Evolutionary conservation across 2,888 invertebrate genomes (phyloP).

Genomic region (Neoaliturus tenellus): DNA sequence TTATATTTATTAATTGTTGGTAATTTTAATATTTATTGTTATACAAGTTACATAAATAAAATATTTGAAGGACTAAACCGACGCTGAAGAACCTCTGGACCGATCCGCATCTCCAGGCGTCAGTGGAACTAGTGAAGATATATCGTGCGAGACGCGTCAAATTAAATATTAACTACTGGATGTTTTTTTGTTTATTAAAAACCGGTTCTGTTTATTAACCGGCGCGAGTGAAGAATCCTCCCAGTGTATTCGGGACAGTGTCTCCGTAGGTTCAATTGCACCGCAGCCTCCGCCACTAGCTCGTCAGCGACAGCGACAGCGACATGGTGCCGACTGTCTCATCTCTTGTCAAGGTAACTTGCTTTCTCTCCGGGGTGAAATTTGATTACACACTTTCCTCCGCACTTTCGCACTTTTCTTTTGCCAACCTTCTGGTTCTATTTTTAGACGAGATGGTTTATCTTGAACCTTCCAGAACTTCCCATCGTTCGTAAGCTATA

Average conservation of each 20-base stretch:
- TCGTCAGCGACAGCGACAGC: neutral
- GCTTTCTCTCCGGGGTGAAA: neutral
- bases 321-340: neutral
- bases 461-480: neutral
- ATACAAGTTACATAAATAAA: too few relatives aligned
- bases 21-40: neutral
- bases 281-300: neutral
- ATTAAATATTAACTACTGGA: neutral
- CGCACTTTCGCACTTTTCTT: neutral
- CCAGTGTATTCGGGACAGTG: neutral
- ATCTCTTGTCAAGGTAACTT: slow-evolving; percentile 9
- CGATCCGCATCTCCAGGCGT: neutral
- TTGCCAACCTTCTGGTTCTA: neutral
- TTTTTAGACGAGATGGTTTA: too few relatives aligned
- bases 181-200: neutral
- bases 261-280: neutral
- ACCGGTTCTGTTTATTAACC: neutral
- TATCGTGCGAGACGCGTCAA: neutral
- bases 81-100: too few relatives aligned
- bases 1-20: neutral
- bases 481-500: too few relatives aligned
- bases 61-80: too few relatives aligned
- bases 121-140: neutral
- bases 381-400: neutral
- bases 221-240: neutral